Evolutionary conservation across 2,888 invertebrate species (phyloP), one percentile per base, ranked within the genome.

Genomic region (Peribatodes rhomboidaria): DNA sequence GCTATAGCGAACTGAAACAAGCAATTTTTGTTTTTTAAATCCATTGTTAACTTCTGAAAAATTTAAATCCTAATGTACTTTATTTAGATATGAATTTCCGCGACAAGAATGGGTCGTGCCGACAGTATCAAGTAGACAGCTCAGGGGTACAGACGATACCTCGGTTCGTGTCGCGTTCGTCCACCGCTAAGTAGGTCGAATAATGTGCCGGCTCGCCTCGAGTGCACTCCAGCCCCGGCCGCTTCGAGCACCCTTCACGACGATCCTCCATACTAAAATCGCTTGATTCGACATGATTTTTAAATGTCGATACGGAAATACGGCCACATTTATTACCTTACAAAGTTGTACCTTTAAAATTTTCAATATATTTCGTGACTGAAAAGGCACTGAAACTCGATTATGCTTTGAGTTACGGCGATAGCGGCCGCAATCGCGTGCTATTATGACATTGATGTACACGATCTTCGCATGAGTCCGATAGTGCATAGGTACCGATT

Each of bases 251-350:
- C 86, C 76, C 89, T 88, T 70, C 65, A 72, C 73, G 65, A 72
- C 81, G 83, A 84, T 85, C 85, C 89, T 88, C 83, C 82, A 82
- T 81, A 84, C 85, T 86, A 89, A 91, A 92, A 90, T 89, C 89
- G 89, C 89, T 88, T 92, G 90, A 92, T 92, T 91, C 90, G 89
- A 90, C 92, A 92, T 89, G 92, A 92, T 92, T 92, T 88, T 90
- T 89, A 90, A 91, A 91, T 85, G 81, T 82, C 81, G 91, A 91
- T 92, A 92, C 81, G 82, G 80, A 80, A 80, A 75, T 79, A 67
- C 71, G 61, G 66, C 68, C 67, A 72, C 49, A 59, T 42, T 52
- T 53, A 35, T 7, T 54, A 44, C 49, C 49, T 56, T 16, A 16
- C 33, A 65, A 53, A 61, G 57, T 57, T 59, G 27, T 20, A 49